Evolutionary conservation across 30 jellyfish, hydroid and myxozoan genomes (phyloP).

Genomic region (Pseudorhiza aurosa): DNA sequence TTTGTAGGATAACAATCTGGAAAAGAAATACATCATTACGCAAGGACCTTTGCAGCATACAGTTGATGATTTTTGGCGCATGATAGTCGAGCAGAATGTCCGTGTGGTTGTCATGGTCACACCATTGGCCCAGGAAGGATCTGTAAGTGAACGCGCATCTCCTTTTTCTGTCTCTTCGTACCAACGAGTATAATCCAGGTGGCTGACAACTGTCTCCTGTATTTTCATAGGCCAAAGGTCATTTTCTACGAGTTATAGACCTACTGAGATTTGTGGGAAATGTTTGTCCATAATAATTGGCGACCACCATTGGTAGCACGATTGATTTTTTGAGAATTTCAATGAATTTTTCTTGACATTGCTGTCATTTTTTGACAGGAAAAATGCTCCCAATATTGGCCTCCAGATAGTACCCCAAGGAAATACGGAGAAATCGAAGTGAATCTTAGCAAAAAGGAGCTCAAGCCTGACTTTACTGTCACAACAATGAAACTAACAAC

Average conservation of each 20-base stretch:
- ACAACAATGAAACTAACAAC: slow-evolving; percentile 56
- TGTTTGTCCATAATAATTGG: too few species aligned
- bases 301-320: too few species aligned
- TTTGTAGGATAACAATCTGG: slow-evolving; percentile 9
- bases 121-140: slow-evolving; percentile 65
- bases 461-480: slow-evolving; percentile 72
- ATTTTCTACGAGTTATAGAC: too few species aligned
- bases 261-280: too few species aligned
- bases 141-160: slow-evolving; percentile 54
- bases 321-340: too few species aligned
- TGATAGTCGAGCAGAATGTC: slow-evolving; percentile 67
- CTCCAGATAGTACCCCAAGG: slow-evolving; percentile 75
- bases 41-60: slow-evolving; percentile 74
- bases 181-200: too few species aligned
- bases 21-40: slow-evolving; percentile 45
- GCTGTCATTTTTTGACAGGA: slow-evolving; percentile 41
- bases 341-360: too few species aligned
- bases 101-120: slow-evolving; percentile 71
- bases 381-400: slow-evolving; percentile 85
- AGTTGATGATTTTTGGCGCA: slow-evolving; percentile 74
- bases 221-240: too few species aligned
- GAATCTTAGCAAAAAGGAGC: slow-evolving; percentile 76
- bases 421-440: slow-evolving; percentile 61
- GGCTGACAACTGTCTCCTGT: too few species aligned
- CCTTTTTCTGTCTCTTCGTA: too few species aligned